Conservation (phyloP, 2,888 invertebrate species). For the Eulithis testata region DNA sequence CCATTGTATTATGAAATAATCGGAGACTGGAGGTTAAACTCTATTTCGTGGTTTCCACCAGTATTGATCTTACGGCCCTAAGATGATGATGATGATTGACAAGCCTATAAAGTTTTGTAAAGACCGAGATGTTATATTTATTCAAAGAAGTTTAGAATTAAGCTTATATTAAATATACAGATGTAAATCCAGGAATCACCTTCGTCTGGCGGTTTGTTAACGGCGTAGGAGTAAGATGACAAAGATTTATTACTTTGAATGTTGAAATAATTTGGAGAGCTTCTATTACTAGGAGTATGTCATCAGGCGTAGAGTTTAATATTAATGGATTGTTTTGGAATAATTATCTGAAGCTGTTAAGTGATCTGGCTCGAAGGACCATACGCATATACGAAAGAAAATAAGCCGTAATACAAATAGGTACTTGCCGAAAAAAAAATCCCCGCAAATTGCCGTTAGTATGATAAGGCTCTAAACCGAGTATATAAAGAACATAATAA, state of each 20-base stretch:
- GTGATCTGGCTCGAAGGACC: too few relatives aligned
- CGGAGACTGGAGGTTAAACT: too few relatives aligned
- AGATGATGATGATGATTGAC: too few relatives aligned
- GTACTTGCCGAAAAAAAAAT: too few relatives aligned
- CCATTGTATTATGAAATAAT: too few relatives aligned
- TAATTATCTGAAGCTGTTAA: background rate
- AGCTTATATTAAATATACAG: conserved; percentile 12
- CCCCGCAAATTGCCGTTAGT: too few relatives aligned
- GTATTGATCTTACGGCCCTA: too few relatives aligned
- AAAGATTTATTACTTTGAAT: conserved; percentile 21
- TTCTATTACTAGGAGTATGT: background rate
- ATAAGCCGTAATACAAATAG: too few relatives aligned
- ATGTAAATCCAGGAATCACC: conserved; percentile 29
- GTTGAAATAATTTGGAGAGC: conserved; percentile 15
- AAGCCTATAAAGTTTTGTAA: background rate
- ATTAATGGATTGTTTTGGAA: conserved; percentile 2
- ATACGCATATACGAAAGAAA: too few relatives aligned
- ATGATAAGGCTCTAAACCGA: too few relatives aligned
- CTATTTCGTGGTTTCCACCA: too few relatives aligned
- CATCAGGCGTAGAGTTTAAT: background rate
- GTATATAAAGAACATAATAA: too few relatives aligned
- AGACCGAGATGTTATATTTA: conserved; percentile 1
- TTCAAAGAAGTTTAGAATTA: background rate
- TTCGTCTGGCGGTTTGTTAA: conserved; percentile 21
- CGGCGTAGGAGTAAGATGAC: conserved; percentile 13